These are phyloP conservation scores for Neocrepidodera transversa DNA, from an alignment of 2,888 invertebrate genomes.

Conservation along the genomic window DNA sequence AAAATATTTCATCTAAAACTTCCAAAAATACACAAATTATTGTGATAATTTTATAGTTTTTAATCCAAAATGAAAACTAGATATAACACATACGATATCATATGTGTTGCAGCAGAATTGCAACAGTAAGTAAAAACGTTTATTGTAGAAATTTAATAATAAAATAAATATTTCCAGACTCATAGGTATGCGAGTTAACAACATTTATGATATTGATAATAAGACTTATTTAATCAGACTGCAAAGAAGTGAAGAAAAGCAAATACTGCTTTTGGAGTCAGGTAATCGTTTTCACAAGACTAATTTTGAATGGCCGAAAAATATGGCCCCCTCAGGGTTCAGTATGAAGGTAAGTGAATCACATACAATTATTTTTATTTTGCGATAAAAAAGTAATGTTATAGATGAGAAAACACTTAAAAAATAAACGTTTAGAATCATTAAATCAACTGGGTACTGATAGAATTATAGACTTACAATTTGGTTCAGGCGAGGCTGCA, in stretches of 20 bases:
- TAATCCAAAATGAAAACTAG: constrained; percentile 81
- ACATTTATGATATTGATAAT: constrained; percentile 97
- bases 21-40: constrained; percentile 13
- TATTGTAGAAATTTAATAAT: constrained; percentile 15
- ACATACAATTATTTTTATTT: not conserved
- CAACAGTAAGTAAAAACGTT: constrained; percentile 70
- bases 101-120: constrained; percentile 86
- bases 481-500: constrained; percentile 91
- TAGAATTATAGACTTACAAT: constrained; percentile 93
- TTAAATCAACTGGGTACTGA: constrained; percentile 90
- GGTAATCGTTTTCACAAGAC: constrained; percentile 94
- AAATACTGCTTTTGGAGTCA: constrained; percentile 89
- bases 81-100: constrained; percentile 92
- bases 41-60: constrained; percentile 42
- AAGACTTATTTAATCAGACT: constrained; percentile 93
- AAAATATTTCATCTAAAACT: not conserved
- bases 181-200: constrained; percentile 92
- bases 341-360: constrained; percentile 84
- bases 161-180: constrained; percentile 63
- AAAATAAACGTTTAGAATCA: constrained; percentile 90
- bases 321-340: constrained; percentile 92
- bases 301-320: constrained; percentile 98
- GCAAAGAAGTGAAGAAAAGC: constrained; percentile 86
- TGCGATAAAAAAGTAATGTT: constrained; percentile 3
- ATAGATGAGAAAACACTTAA: constrained; percentile 93